Base-by-base conservation (phyloP, 2,797 vertebrate genomes). In the Babyrousa celebensis region DNA sequence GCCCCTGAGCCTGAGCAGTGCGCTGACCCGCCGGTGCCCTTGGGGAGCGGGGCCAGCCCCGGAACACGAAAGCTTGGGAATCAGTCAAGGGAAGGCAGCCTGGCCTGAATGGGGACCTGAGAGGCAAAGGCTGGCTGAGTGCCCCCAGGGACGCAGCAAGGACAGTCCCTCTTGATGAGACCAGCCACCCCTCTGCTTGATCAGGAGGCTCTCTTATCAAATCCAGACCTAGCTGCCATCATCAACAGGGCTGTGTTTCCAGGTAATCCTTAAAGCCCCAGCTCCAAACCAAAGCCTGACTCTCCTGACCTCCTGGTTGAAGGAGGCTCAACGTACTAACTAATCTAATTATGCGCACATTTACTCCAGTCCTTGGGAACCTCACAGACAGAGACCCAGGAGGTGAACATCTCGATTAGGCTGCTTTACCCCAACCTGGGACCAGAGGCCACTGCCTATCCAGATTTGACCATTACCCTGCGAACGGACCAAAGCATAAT, bases 291-390 rank as follows among this genome's bases (percentile, higher is more conserved):
- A 85, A 87, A 65, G 32, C 63, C 62, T 56, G 56, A 89, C 32
- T 70, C 32, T 70, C 77, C 12, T 11, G 8, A 29, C 48, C 54
- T 68, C 75, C 52, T 27, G 84, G 77, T 72, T 7, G 43, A 74
- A 18, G 20, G 23, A 90, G 63, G 85, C 68, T 92, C 94, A 60
- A 82, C 90, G 40, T 48, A 70, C 2, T 67, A n/a, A 80, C 52
- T 89, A 78, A 78, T 94, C 74, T 93, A 92, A 96, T 96, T 71
- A 75, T 56, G 48, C 29, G 48, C 68, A 86, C 20, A 93, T 78
- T 80, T 72, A 25, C 75, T 70, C 56, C 89, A 84, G 94, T 56
- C 85, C 85, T 80, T 83, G 52, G 54, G 60, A 52, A 91, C 25
- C n/a, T 43, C 65, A 85, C 54, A 7, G 68, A 17, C 40, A 85